Evolutionary conservation across 2,888 invertebrate genomes (phyloP), one percentile per base, ranked within the genome.

Genomic region (Macroteleia sp.): DNA sequence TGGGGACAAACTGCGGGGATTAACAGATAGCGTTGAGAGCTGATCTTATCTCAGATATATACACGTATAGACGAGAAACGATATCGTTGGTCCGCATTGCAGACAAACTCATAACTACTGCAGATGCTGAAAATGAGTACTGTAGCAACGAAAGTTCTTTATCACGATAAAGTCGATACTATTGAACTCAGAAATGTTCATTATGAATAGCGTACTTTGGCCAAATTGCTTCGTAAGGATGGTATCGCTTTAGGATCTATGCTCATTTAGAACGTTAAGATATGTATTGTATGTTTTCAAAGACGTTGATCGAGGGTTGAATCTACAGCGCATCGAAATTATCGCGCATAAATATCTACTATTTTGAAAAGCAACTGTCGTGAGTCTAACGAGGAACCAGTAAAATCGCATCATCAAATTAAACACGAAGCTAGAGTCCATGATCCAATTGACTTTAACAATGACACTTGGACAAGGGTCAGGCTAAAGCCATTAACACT

Each of bases 401-500:
- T 25, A 9, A 10, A 30, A 17, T 22, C 22, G 9, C 1, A 8
- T 44, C 50, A 64, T 64, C 50, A 57, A 32, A 28, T 64, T 36
- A 52, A 52, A 34, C 39, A 56, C 30, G 39, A 12, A 20, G 10
- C 9, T 30, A 30, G 32, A 48, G 10, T 41, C n/a, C 44, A 5
- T 57, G 54, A 74, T 67, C 74, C 74, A 67, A 67, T 67, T 70
- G 50, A 34, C 48, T n/a, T 74, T 30, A 54, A 54, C 59, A 67
- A 59, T 50, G 46, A 57, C 85, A 81, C 78, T 81, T 41, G 82
- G 81, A 82, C 81, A 81, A 82, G 84, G 86, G 83, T 85, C 85
- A 85, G 84, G 82, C 82, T 84, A 85, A 81, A 69, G 80, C 81
- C 81, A 86, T 86, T 86, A 86, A 77, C 80, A 70, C 34, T 52